Conservation (phyloP, 35 echinoderm and acorn worm species). For the Stichopus chloronotus region DNA sequence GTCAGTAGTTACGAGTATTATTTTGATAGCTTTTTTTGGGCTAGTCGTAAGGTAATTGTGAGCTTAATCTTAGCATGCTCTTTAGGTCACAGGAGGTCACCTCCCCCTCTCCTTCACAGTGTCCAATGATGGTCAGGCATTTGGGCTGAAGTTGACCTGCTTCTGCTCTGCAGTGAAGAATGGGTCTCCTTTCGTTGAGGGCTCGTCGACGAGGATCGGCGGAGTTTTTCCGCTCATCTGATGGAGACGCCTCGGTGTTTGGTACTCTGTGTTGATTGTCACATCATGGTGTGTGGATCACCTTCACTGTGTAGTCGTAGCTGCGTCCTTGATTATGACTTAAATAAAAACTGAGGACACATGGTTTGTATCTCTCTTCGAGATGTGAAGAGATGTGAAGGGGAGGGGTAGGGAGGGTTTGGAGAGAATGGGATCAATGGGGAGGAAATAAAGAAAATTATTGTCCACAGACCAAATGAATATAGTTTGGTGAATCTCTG, state of each 20-base stretch:
- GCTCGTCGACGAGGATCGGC: neutral
- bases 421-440: neutral
- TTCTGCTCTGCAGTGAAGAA: neutral
- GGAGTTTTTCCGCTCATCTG: slow-evolving; percentile 28
- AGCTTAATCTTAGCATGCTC: neutral
- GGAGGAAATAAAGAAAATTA: neutral
- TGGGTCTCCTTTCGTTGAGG: neutral
- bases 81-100: neutral
- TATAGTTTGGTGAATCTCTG: too few species aligned
- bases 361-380: neutral
- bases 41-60: neutral
- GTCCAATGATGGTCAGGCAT: slow-evolving; percentile 60
- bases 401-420: too few species aligned
- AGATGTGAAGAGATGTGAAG: too few species aligned
- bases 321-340: slow-evolving; percentile 39
- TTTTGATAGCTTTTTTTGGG: neutral
- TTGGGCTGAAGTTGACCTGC: slow-evolving; percentile 42
- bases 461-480: too few species aligned
- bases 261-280: neutral
- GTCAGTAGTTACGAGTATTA: neutral
- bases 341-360: slow-evolving; percentile 49
- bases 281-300: neutral
- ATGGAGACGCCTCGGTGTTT: neutral
- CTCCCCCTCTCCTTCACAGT: neutral
- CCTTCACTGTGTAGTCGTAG: neutral